Evolutionary conservation across 2,797 vertebrate genomes (phyloP), one percentile per base, ranked within the genome.

Genomic region (Microchirus variegatus): DNA sequence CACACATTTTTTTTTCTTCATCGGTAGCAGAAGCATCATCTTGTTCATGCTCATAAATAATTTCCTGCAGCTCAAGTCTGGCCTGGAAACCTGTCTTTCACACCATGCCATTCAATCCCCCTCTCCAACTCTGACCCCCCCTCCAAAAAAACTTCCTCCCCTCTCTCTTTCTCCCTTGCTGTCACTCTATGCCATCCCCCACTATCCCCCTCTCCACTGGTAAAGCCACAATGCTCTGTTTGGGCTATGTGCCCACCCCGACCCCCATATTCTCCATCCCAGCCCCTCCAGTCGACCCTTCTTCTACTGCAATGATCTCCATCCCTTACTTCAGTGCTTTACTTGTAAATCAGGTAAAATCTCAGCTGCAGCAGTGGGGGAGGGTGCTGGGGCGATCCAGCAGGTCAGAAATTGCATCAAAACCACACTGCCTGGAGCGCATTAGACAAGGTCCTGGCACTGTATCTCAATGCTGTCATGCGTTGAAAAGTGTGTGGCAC

Each of bases 11-110:
- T 66, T 86, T 86, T 89, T 85, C 82, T 90, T 90, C 86, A 86
- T 75, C 77, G 82, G 81, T 83, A 87, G 80, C 78, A 82, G 83
- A 81, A 87, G 81, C 81, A 87, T 86, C 83, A 89, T 90, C 87
- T 86, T 90, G 82, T 90, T 90, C 84, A 82, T 75, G 74, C 87
- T 90, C 87, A 90, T 89, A 89, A 91, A 91, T 90, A 87, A 90
- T 90, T 91, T 91, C 87, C 87, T 90, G 79, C 86, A 90, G 84
- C 90, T 91, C 82, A 88, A 90, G 82, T 88, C 87, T 92, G 91
- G 90, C 87, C 91, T 90, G 89, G 87, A 93, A 93, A 90, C 83
- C 90, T 89, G 85, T 82, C 81, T 87, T 85, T 91, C 86, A 82
- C 84, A 87, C 85, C 76, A 73, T 84, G 84, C 82, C 82, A 87